Percentiles rank a stretch among this genome's conserved stretches.
Conservation (phyloP, 2,888 invertebrate species). For the Phaedon cochleariae region DNA sequence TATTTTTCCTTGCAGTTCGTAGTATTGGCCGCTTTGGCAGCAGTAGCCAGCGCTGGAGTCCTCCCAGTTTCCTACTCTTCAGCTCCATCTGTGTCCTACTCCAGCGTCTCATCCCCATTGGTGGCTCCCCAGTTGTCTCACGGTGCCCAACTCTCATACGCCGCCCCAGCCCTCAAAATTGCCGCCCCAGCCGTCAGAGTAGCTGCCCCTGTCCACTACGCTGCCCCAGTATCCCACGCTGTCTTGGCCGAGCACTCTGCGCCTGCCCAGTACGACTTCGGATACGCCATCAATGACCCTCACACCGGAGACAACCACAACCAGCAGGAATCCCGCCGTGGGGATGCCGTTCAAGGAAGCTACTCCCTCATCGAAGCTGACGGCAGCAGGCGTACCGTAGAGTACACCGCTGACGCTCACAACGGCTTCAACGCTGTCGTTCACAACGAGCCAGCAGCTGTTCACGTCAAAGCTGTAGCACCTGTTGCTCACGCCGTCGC, state of each 20-base stretch:
- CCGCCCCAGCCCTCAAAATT: constrained; percentile 44
- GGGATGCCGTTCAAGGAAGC: constrained; percentile 64
- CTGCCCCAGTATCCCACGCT: constrained; percentile 44
- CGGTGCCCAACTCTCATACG: constrained; percentile 51
- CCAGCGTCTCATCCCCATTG: constrained; percentile 19
- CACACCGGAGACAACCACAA: constrained; percentile 65
- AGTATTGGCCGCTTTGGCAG: constrained; percentile 48
- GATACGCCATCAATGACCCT: constrained; percentile 49
- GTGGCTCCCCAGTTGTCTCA: constrained; percentile 8
- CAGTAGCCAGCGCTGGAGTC: constrained; percentile 47
- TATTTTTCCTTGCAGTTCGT: constrained; percentile 46
- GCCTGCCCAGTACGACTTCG: constrained; percentile 51
- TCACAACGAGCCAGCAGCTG: constrained; percentile 61
- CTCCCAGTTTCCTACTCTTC: constrained; percentile 26
- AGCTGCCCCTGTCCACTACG: constrained; percentile 34
- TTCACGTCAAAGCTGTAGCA: constrained; percentile 43
- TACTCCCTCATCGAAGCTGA: constrained; percentile 66
- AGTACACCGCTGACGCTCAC: constrained; percentile 65
- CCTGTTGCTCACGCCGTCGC: constrained; percentile 28
- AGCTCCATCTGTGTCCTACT: constrained; percentile 26
- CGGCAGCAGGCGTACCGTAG: constrained; percentile 64
- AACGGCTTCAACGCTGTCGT: constrained; percentile 67
- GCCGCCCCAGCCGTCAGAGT: constrained; percentile 34
- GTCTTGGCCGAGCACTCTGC: constrained; percentile 48
- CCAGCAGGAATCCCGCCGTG: constrained; percentile 65